phyloP scores from a whole-genome alignment of 2,888 invertebrate genomes.

The Napeogenes sylphis region DNA sequence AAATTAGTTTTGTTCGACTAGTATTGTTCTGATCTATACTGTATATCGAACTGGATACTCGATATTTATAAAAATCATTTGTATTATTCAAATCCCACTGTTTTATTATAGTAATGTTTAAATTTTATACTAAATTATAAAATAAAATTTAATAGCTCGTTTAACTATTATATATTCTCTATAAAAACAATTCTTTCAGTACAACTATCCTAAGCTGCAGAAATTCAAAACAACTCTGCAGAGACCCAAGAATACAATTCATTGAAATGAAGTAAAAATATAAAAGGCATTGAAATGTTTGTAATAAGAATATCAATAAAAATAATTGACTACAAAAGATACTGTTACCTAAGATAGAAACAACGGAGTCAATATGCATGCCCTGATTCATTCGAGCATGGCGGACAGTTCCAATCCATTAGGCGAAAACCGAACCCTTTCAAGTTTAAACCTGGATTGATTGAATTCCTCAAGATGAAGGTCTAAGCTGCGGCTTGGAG shows the following conservation, averaged over 20 bases:
- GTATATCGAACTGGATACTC: not conserved
- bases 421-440: conserved; percentile 30
- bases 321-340: not conserved
- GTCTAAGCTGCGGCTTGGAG: conserved; percentile 6
- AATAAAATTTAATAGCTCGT: too few species aligned
- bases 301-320: too few species aligned
- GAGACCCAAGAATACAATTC: too few species aligned
- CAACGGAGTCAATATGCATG: conserved; percentile 22
- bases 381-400: conserved; percentile 27
- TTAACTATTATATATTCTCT: too few species aligned
- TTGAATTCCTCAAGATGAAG: conserved; percentile 26
- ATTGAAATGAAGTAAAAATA: too few species aligned
- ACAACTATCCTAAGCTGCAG: too few species aligned
- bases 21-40: conserved; percentile 3
- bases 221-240: too few species aligned
- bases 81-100: too few species aligned
- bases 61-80: not conserved
- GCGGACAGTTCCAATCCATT: conserved; percentile 32
- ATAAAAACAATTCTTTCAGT: too few species aligned
- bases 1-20: conserved; percentile 33
- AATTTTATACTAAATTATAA: too few species aligned
- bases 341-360: not conserved
- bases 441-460: conserved; percentile 25
- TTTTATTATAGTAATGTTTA: too few species aligned
- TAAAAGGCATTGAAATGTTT: too few species aligned